A percentile compares a stretch with the other conserved stretches of the same genome.
These are phyloP conservation scores for Arbacia lixula DNA, from an alignment of 53 echinoderm and acorn worm species.

Conservation along the genomic window DNA sequence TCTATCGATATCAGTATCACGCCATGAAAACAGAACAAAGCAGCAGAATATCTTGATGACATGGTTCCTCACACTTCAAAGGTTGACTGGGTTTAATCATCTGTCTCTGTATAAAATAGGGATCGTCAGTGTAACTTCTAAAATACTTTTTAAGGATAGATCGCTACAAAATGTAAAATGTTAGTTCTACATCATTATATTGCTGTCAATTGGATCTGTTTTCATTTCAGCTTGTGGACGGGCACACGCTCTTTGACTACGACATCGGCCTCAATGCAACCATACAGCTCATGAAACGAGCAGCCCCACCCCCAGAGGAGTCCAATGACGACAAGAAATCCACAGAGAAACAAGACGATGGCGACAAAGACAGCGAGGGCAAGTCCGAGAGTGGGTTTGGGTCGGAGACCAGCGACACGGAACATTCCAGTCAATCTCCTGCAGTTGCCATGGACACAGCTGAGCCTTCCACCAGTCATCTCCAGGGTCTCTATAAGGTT, in stretches of 20 bases:
- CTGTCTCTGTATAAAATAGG: too few species aligned
- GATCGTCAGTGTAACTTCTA: too few species aligned
- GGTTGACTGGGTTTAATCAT: too few species aligned
- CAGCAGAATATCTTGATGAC: too few species aligned
- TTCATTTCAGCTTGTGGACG: conserved; percentile 78
- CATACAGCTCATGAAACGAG: conserved; percentile 86
- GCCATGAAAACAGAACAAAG: too few species aligned
- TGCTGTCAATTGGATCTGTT: too few species aligned
- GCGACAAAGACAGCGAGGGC: conserved; percentile 60
- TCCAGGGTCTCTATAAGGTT: conserved; percentile 69
- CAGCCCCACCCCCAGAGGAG: neutral
- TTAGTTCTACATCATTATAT: too few species aligned
- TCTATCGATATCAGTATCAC: too few species aligned
- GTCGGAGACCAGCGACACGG: conserved; percentile 86
- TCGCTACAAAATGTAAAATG: too few species aligned
- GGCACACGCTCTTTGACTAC: conserved; percentile 92
- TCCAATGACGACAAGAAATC: neutral
- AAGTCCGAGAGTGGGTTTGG: conserved; percentile 90
- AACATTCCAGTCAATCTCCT: conserved; percentile 47
- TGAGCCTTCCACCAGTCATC: conserved; percentile 76
- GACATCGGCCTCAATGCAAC: conserved; percentile 85
- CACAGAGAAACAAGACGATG: neutral
- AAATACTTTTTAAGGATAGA: too few species aligned
- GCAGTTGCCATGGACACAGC: neutral
- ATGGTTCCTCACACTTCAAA: too few species aligned